These are phyloP conservation scores for Corynorhinus townsendii DNA, from an alignment of 2,113 vertebrate genomes.

Conservation along the genomic window DNA sequence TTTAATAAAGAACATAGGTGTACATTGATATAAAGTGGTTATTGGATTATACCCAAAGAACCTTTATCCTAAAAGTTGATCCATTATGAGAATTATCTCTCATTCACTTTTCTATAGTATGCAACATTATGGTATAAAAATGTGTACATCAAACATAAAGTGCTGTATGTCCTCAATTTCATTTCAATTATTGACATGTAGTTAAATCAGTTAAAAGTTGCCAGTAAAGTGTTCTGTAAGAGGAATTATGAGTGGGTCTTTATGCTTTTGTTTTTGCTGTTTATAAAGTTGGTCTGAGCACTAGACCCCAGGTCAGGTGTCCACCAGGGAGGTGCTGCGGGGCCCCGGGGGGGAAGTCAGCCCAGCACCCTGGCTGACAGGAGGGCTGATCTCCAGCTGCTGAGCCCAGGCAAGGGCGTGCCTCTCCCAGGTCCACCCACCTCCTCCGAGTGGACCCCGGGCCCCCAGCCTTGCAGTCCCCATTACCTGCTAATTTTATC, in stretches of 20 bases:
- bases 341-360: neutral
- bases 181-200: no score
- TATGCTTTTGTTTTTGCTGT: no score
- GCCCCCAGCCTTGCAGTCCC: no score
- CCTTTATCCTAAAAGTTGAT: neutral
- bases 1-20: no score
- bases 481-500: no score
- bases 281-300: rapidly evolving
- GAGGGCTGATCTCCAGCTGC: no score
- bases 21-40: neutral
- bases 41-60: neutral
- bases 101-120: neutral
- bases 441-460: neutral
- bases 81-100: neutral
- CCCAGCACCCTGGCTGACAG: neutral
- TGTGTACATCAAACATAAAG: neutral
- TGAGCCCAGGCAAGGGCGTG: neutral
- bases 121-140: neutral
- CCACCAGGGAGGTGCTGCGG: neutral
- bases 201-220: no score
- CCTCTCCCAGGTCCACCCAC: no score
- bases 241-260: rapidly evolving
- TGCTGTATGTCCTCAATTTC: neutral
- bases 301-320: neutral
- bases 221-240: neutral